Evolutionary conservation across 2,888 invertebrate genomes (phyloP), one percentile per base, ranked within the genome.

Genomic region (Vesta saturnalis): DNA sequence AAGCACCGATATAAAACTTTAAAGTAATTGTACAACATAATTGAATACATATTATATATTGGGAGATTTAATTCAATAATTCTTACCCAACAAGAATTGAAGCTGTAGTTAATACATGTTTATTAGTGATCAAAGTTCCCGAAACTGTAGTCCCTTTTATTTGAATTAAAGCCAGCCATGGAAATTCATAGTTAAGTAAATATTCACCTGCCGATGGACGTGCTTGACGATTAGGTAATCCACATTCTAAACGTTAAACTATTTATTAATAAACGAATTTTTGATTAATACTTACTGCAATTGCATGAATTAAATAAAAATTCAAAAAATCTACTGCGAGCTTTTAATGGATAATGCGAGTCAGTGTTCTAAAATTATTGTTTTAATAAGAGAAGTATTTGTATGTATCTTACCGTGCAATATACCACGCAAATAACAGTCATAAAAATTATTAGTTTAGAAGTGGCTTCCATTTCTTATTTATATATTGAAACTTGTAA

Each of bases 91-190:
- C 76, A 1, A 89, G 73, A 68, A 83, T 84, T 35, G 86, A 85
- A 0, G 89, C 88, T 4, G 88, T 84, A 12, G 89, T 88, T 23
- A 89, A 71, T 4, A 89, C 81, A 74, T 89, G 89, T 76, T 84
- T 85, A 77, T 89, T 87, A 70, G 88, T 88, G 72, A 89, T 87
- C 59, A 89, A 76, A 16, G 86, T 84, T 4, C 87, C 89, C 43
- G 85, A 83, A 18, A 86, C 73, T 12, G 80, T 76, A 1, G 73
- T 72, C 10, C 73, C 83, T 60, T 82, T 82, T 16, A 85, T 78
- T 69, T 85, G 83, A 64, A 89, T 79, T 30, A 84, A 79, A 1
- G 85, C 86, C 19, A 88, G 80, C 89, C 89, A 89, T 0, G 88
- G 88, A 79, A 87, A 89, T 76, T 88, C 87, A 72, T 88, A 85